Percentiles rank a stretch among this genome's conserved stretches.
phyloP scores from a whole-genome alignment of 2,797 vertebrate species.

The Gorsachius magnificus region DNA sequence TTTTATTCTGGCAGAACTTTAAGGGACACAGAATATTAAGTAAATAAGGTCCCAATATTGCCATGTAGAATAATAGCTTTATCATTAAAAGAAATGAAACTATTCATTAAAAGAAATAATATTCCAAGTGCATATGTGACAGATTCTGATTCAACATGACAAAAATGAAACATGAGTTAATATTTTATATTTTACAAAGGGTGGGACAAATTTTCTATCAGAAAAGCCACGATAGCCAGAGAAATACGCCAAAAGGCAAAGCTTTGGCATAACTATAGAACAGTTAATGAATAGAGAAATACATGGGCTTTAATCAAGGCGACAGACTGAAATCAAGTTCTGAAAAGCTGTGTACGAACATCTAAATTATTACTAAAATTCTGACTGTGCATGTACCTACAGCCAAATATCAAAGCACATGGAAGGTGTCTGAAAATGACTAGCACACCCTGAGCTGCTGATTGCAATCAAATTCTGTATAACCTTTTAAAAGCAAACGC shows the following conservation, averaged over 20 bases:
- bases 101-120: conserved; percentile 16
- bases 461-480: conserved; percentile 57
- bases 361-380: conserved; percentile 22
- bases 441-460: neutral
- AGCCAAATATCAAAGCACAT: conserved; percentile 42
- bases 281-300: neutral
- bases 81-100: neutral
- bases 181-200: neutral
- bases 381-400: neutral
- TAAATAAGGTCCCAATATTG: neutral
- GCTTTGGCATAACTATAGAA: neutral
- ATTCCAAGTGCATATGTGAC: neutral
- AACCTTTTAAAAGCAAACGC: conserved; percentile 11
- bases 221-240: neutral
- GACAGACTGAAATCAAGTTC: conserved; percentile 12
- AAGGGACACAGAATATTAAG: neutral
- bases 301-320: conserved; percentile 12
- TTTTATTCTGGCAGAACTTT: conserved; percentile 7
- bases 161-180: neutral
- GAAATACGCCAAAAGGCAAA: neutral
- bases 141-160: neutral
- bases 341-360: conserved; percentile 7
- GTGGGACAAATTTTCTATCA: neutral
- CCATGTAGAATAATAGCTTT: neutral
- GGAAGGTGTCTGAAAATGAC: conserved; percentile 6